Evolutionary conservation across 2,888 invertebrate species (phyloP).

Genomic region (Dolichomitus sp.): DNA sequence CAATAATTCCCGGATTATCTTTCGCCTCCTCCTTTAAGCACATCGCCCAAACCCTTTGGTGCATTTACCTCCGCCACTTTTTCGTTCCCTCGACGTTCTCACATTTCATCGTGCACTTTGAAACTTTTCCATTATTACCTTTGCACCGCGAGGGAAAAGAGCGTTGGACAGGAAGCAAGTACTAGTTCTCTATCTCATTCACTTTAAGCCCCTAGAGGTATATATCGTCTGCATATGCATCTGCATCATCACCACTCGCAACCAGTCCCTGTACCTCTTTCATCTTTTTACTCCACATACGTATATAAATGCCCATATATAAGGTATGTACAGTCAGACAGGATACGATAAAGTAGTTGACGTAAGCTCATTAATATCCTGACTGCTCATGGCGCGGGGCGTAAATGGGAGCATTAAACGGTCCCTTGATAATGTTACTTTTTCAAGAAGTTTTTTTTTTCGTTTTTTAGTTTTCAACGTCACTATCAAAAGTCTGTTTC

Average conservation of each 20-base stretch:
- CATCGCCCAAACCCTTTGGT: constrained; percentile 16
- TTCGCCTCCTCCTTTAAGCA: constrained; percentile 32
- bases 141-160: constrained; percentile 32
- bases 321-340: constrained; percentile 30
- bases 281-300: constrained; percentile 43
- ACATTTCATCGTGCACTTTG: constrained; percentile 50
- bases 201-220: constrained; percentile 25
- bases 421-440: constrained; percentile 76
- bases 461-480: not conserved
- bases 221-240: constrained; percentile 35
- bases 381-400: constrained; percentile 45
- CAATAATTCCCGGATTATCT: constrained; percentile 59
- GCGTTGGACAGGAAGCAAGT: constrained; percentile 22
- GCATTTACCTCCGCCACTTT: constrained; percentile 48
- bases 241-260: constrained; percentile 47
- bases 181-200: constrained; percentile 50
- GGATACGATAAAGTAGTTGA: constrained; percentile 30
- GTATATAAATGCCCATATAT: not conserved
- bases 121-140: constrained; percentile 60
- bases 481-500: not conserved
- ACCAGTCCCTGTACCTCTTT: constrained; percentile 33
- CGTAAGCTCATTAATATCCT: constrained; percentile 16
- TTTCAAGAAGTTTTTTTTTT: not conserved
- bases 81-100: constrained; percentile 29
- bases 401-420: constrained; percentile 78